Evolutionary conservation across 1,140 invertebrate genomes (phyloP).

Genomic region (Nymphalis io): DNA sequence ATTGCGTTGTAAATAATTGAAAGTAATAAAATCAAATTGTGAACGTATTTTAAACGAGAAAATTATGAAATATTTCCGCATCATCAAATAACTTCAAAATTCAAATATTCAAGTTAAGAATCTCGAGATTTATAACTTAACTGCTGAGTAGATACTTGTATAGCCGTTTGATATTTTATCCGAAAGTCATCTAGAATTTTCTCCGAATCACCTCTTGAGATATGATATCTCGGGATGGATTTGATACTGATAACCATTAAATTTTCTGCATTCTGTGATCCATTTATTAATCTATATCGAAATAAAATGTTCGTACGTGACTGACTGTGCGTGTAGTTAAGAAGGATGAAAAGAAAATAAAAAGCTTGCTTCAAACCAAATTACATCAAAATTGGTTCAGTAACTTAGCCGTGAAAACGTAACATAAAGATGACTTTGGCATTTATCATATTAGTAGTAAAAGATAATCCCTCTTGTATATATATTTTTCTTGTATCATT

Average conservation of each 20-base stretch:
- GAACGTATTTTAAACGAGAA: background rate
- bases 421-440: no score
- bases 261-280: background rate
- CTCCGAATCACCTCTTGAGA: background rate
- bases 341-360: no score
- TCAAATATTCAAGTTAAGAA: background rate
- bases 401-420: no score
- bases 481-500: no score
- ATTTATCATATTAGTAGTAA: no score
- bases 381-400: no score
- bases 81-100: background rate
- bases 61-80: background rate
- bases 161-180: background rate
- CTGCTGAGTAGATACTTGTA: constrained; percentile 1
- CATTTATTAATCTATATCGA: background rate
- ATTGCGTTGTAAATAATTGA: no score
- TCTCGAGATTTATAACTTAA: background rate
- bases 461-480: no score
- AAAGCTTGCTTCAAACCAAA: no score
- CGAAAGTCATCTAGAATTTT: background rate
- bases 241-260: background rate
- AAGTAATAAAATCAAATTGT: no score
- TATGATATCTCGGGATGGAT: background rate
- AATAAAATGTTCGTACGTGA: no score
- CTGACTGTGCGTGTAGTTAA: no score